Evolutionary conservation across 2,113 vertebrate species (phyloP), one percentile per base, ranked within the genome.

Genomic region (Macheiramphus alcinus): DNA sequence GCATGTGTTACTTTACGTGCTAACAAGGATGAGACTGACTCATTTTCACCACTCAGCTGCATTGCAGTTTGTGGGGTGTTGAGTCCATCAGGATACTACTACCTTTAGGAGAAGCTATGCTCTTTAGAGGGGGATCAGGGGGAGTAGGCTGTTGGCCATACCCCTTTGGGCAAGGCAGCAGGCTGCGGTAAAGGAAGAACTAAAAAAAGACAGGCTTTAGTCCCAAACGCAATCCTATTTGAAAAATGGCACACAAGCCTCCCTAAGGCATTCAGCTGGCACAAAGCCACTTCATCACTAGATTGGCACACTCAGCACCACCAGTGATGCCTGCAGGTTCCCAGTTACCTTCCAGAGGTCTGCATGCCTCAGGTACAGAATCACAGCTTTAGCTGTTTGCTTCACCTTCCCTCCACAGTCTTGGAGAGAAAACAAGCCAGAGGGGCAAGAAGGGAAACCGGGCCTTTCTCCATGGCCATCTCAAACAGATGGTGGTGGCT

Each of bases 401-500:
- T 56, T 55, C 18, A 62, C 40, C 42, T 56, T 63, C 52, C 32
- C 43, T 59, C 58, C 4, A 7, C 13, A 3, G 13, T 62, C 21
- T 1, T 10, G 9, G 23, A 17, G 7, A n/a, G 9, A 42, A 76
- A 80, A 29, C 4, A 36, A 67, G 72, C 18, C 53, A 55, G 86
- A 75, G 12, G 13, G 20, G 26, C 29, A 34, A 42, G 34, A 11
- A 80, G 8, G 23, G 31, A 66, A 81, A 47, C 12, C 0, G 0
- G 31, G 45, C n/a, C 32, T 3, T 14, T 58, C 34, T 40, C 75
- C 0, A 0, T 0, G 3, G 72, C 52, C 13, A 3, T 29, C 53
- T 55, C n/a, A 9, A 17, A 47, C 1, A 4, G 1, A 4, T 21
- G 26, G 61, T 12, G 21, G 66, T 67, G 27, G 52, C 73, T 83